Conservation (phyloP, 2,888 invertebrate genomes). For the Microctonus hyperodae region DNA sequence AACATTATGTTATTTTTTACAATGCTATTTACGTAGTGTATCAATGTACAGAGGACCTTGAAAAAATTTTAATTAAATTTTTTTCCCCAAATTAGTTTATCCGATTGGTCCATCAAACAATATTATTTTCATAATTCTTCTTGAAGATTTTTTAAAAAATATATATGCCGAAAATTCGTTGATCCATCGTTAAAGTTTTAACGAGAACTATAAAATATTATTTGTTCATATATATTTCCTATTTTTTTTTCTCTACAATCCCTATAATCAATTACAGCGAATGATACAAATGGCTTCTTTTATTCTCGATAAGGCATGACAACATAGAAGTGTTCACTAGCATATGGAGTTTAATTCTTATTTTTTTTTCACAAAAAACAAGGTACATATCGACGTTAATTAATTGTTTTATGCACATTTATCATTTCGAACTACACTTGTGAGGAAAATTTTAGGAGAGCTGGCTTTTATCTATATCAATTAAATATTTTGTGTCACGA, state of each 20-base stretch:
- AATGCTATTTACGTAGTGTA: constrained; percentile 39
- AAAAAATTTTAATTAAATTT: constrained; percentile 46
- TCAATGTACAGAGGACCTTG: constrained; percentile 53
- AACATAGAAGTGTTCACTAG: constrained; percentile 39
- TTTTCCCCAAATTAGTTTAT: constrained; percentile 43
- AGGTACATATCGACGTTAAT: too few species aligned
- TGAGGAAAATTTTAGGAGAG: not conserved
- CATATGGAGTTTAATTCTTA: constrained; percentile 32
- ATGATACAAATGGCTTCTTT: constrained; percentile 39
- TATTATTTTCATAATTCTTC: constrained; percentile 26
- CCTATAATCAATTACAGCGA: constrained; percentile 22
- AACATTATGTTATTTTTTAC: constrained; percentile 41
- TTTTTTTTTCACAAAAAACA: constrained; percentile 19
- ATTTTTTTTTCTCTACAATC: constrained; percentile 17
- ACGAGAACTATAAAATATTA: constrained; percentile 21
- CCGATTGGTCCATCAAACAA: constrained; percentile 6
- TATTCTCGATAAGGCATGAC: constrained; percentile 44
- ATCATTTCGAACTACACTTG: not conserved
- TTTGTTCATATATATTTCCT: constrained; percentile 12
- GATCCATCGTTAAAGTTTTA: constrained; percentile 10
- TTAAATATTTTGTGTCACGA: not conserved
- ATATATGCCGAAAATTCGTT: constrained; percentile 28
- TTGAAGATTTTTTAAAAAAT: constrained; percentile 40
- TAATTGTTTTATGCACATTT: constrained; percentile 12
- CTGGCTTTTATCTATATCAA: not conserved